Evolutionary conservation across 2,113 vertebrate species (phyloP).

Genomic region (Misgurnus mizolepis): DNA sequence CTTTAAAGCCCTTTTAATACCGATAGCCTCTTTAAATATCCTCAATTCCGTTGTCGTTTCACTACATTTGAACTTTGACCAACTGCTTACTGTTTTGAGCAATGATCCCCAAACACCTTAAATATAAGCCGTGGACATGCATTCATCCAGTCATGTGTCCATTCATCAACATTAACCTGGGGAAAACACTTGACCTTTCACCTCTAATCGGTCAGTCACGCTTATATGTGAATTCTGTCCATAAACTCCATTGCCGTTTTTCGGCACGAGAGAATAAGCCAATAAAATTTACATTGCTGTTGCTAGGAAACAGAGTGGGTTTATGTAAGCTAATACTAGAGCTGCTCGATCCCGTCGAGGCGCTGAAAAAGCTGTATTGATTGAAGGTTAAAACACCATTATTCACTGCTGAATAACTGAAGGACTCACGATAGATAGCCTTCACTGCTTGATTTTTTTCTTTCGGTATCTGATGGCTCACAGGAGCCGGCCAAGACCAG

Average conservation of each 20-base stretch:
- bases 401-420: conserved; percentile 44
- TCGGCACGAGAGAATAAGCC: conserved; percentile 47
- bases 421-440: background rate
- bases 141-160: conserved; percentile 46
- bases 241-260: conserved; percentile 29
- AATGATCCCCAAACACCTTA: too few relatives aligned
- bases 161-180: conserved; percentile 12
- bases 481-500: background rate
- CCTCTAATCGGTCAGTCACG: conserved; percentile 42
- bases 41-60: too few relatives aligned
- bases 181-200: conserved; percentile 31
- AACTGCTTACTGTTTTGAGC: too few relatives aligned
- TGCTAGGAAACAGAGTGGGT: conserved; percentile 60
- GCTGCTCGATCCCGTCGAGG: conserved; percentile 53
- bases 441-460: conserved; percentile 18
- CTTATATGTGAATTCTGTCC: conserved; percentile 38
- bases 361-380: conserved; percentile 57
- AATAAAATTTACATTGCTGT: conserved; percentile 53
- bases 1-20: too few relatives aligned
- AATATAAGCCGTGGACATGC: background rate
- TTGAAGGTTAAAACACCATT: conserved; percentile 52
- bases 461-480: background rate
- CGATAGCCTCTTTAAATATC: too few relatives aligned
- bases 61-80: too few relatives aligned
- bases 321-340: conserved; percentile 66